Percentiles rank a stretch among this genome's conserved stretches.
These are phyloP conservation scores for Rhea americana DNA, from an alignment of 2,113 vertebrate species.

Conservation along the genomic window DNA sequence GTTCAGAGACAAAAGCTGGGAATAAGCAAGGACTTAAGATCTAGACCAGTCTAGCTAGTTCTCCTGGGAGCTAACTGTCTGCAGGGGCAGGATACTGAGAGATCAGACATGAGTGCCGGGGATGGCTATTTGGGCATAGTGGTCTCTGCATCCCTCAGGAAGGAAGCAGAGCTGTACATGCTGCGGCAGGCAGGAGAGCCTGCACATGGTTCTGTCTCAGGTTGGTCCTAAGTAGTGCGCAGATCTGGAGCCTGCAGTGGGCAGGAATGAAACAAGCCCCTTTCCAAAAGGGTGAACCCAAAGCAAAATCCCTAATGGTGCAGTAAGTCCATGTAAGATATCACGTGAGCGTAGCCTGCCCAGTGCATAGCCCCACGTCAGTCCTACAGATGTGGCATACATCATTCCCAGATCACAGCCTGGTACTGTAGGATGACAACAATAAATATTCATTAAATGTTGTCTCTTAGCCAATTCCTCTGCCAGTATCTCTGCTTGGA, in stretches of 20 bases:
- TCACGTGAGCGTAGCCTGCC: not conserved
- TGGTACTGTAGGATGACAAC: slow-evolving; percentile 38
- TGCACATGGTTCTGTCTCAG: rapidly evolving
- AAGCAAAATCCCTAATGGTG: not conserved
- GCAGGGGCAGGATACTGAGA: not conserved
- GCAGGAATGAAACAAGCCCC: not conserved
- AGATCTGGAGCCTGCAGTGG: not conserved
- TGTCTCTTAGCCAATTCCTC: not conserved
- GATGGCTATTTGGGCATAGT: rapidly evolving
- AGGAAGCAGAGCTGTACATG: rapidly evolving
- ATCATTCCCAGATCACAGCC: slow-evolving; percentile 39
- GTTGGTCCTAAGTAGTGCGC: not conserved
- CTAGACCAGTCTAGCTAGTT: not conserved
- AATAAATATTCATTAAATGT: slow-evolving; percentile 13
- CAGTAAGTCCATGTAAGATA: not conserved
- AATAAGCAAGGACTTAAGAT: not conserved
- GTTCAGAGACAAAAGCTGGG: not conserved
- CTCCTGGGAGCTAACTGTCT: not conserved
- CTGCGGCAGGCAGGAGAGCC: not conserved
- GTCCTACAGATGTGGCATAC: slow-evolving; percentile 14
- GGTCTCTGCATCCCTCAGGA: rapidly evolving
- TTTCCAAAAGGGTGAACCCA: not conserved
- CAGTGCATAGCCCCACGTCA: not conserved
- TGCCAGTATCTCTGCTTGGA: not conserved
- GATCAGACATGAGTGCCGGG: rapidly evolving